Percentiles rank a stretch among this genome's conserved stretches.
Evolutionary conservation across 2,797 vertebrate species (phyloP).

Genomic region (Peromyscus attwateri): DNA sequence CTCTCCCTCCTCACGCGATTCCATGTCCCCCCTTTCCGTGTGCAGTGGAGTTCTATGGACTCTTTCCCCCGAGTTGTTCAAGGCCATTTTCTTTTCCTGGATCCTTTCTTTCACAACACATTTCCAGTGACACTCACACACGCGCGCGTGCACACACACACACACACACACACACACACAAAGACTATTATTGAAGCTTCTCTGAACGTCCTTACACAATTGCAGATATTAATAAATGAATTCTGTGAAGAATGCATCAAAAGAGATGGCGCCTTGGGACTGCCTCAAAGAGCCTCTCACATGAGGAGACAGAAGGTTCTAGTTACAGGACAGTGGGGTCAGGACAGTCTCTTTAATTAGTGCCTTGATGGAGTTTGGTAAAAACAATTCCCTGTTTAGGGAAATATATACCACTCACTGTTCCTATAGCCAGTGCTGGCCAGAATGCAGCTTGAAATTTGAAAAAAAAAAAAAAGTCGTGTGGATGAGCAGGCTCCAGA

Average conservation of each 20-base stretch:
- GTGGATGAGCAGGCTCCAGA: slow-evolving; percentile 5
- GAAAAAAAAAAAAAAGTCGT: slow-evolving; percentile 43
- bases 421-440: slow-evolving; percentile 12
- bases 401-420: neutral
- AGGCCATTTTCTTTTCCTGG: slow-evolving; percentile 24
- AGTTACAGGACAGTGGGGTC: slow-evolving; percentile 57
- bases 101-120: slow-evolving; percentile 53
- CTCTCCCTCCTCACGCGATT: slow-evolving; percentile 17
- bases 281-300: slow-evolving; percentile 73
- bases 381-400: slow-evolving; percentile 45
- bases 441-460: slow-evolving; percentile 12
- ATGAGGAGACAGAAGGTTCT: neutral
- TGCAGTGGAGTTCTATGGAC: neutral
- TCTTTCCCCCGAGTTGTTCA: neutral
- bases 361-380: slow-evolving; percentile 18
- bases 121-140: slow-evolving; percentile 49
- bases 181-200: slow-evolving; percentile 60
- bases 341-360: slow-evolving; percentile 67
- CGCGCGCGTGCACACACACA: neutral
- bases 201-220: slow-evolving; percentile 64
- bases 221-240: slow-evolving; percentile 78
- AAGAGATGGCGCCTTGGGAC: slow-evolving; percentile 25
- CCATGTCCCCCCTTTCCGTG: neutral
- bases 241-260: slow-evolving; percentile 67
- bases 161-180: slow-evolving; percentile 38